Evolutionary conservation across 2,888 invertebrate species (phyloP), one percentile per base, ranked within the genome.

Genomic region (Chelonus formosanus): DNA sequence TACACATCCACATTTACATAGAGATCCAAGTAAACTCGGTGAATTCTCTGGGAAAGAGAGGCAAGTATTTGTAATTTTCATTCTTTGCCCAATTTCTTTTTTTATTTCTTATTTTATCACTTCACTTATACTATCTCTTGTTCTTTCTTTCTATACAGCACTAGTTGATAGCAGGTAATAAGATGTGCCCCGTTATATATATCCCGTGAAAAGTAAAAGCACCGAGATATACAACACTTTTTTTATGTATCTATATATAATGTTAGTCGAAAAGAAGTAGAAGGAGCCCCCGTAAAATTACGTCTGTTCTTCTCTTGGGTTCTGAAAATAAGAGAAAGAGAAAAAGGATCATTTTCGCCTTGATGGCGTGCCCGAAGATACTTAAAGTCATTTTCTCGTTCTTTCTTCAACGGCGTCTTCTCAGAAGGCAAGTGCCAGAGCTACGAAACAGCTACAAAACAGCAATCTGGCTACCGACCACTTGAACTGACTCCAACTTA

Each of bases 321-420:
- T 52, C 32, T 31, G 32, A 50, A 34, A 36, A 59, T 34, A 52
- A 47, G 43, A 35, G 47, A 34, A 50, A 59, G 55, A 36, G 58
- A 32, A 60, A 60, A 58, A 48, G 60, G 65, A 58, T 47, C 43
- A 48, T 64, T 64, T 64, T 64, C 53, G 64, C 50, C 52, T 75
- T 77, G 78, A 80, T 81, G 78, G 80, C 81, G 81, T 81, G 80
- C 75, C 75, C 78, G 72, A 65, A 74, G 78, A 79, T 78, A 80
- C 78, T 80, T 81, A 79, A 66, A 70, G 58, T 63, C 47, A 43
- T 63, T 62, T 50, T 63, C 45, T 58, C 52, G 31, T 43, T 62
- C 45, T 60, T 55, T 54, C 48, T 50, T 8, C n/a, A 55, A 55
- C 65, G 55, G 63, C 65, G 62, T 66, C 53, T 72, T 72, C 71